Evolutionary conservation across 2,888 invertebrate species (phyloP).

Genomic region (Ephialtes manifestator): DNA sequence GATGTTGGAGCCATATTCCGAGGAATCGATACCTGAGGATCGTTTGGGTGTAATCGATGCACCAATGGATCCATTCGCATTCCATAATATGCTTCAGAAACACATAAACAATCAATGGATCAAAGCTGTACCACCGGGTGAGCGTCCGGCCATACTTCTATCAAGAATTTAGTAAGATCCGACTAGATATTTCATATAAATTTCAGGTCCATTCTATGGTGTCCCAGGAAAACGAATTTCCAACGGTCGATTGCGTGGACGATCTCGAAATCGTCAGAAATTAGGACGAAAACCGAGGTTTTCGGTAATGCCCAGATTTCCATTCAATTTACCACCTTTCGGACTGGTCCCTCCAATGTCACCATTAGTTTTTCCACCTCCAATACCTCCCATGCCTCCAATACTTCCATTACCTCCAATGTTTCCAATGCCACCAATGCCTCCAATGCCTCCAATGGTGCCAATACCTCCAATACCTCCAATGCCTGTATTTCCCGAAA

Average conservation of each 20-base stretch:
- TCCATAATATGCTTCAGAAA: conserved; percentile 48
- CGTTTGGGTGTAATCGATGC: neutral
- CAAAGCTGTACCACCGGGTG: conserved; percentile 27
- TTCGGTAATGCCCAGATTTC: conserved; percentile 24
- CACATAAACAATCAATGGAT: conserved; percentile 53
- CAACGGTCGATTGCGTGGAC: neutral
- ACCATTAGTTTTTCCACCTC: neutral
- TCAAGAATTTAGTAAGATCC: neutral
- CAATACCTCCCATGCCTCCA: neutral
- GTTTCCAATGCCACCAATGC: neutral
- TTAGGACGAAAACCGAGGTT: conserved; percentile 1
- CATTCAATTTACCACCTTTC: conserved; percentile 10
- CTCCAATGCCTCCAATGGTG: neutral
- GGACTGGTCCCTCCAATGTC: neutral
- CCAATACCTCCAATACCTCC: conserved; percentile 6
- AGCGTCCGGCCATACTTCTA: neutral
- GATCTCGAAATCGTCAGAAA: conserved; percentile 13
- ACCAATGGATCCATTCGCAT: conserved; percentile 36
- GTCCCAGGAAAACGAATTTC: neutral
- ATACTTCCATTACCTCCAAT: neutral
- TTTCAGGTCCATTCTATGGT: conserved; percentile 22
- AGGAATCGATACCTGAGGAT: conserved; percentile 1
- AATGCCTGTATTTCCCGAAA: conserved; percentile 20
- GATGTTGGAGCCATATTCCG: conserved; percentile 3
- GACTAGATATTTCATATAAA: neutral